These are phyloP conservation scores for Alitta virens DNA, from an alignment of 2,888 invertebrate species.

Conservation along the genomic window DNA sequence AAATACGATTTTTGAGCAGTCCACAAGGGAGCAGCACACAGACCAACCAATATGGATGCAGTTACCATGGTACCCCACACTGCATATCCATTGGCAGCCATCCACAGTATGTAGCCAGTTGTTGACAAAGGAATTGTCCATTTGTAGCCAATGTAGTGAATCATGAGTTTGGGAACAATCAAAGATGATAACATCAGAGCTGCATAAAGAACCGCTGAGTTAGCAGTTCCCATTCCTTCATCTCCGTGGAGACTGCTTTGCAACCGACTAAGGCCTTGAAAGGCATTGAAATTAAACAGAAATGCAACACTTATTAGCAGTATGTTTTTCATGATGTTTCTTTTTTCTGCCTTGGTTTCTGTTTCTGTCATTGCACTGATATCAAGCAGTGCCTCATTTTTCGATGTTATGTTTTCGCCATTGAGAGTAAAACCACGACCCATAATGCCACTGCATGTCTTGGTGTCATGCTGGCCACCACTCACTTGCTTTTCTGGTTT, in stretches of 20 bases:
- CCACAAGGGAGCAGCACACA: conserved; percentile 97
- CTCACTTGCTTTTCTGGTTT: too few relatives aligned
- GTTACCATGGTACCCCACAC: conserved; percentile 69
- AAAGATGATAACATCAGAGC: conserved; percentile 92
- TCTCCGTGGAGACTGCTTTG: conserved; percentile 86
- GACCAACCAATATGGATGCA: conserved; percentile 85
- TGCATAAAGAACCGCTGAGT: conserved; percentile 86
- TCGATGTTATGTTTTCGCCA: too few relatives aligned
- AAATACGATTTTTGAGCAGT: conserved; percentile 96
- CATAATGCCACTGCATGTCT: too few relatives aligned
- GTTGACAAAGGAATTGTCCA: conserved; percentile 92
- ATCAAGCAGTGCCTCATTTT: too few relatives aligned
- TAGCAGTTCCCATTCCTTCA: conserved; percentile 86
- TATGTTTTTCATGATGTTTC: conserved; percentile 83
- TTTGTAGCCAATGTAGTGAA: conserved; percentile 61
- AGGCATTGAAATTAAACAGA: conserved; percentile 92
- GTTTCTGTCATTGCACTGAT: too few relatives aligned
- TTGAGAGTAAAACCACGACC: too few relatives aligned
- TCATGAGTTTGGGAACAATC: conserved; percentile 65
- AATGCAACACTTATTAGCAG: conserved; percentile 87
- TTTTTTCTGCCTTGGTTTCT: conserved; percentile 18
- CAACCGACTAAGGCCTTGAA: conserved; percentile 63
- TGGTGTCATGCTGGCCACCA: too few relatives aligned
- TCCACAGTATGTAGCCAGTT: conserved; percentile 91
- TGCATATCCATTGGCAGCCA: conserved; percentile 78